phyloP scores from a whole-genome alignment of 2,888 invertebrate genomes.

The Drosophila cracens region DNA sequence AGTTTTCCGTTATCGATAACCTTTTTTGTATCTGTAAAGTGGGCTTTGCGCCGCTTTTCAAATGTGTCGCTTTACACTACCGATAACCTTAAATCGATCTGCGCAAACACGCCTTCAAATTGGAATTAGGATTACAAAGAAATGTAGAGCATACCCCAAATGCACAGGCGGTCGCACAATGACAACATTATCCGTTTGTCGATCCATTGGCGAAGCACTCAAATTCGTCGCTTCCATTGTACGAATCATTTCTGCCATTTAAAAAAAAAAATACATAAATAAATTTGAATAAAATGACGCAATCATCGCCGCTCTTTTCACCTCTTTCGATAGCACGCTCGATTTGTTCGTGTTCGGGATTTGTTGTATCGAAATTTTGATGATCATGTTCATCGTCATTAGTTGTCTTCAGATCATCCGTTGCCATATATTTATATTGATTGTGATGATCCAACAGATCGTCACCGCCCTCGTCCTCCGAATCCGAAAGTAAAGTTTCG shows the following conservation, averaged over 20 bases:
- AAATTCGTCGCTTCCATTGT: conserved; percentile 7
- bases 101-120: background rate
- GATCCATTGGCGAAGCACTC: conserved; percentile 72
- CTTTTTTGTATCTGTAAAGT: no score
- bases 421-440: conserved; percentile 91
- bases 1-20: no score
- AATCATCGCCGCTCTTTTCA: conserved; percentile 10
- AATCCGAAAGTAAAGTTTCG: conserved; percentile 99
- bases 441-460: conserved; percentile 87
- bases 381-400: conserved; percentile 91
- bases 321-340: conserved; percentile 54
- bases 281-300: background rate
- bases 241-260: conserved; percentile 21
- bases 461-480: conserved; percentile 98
- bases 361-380: conserved; percentile 89
- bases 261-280: background rate
- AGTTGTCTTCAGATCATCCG: conserved; percentile 90
- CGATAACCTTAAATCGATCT: background rate
- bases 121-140: background rate
- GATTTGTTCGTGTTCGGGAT: conserved; percentile 86
- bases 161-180: conserved; percentile 88
- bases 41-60: background rate
- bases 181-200: conserved; percentile 87
- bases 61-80: background rate
- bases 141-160: conserved; percentile 87